A percentile compares a stretch with the other conserved stretches of the same genome.
Evolutionary conservation across 37 sponge, comb jelly and placozoan genomes (phyloP).

Genomic region (Spongilla lacustris): DNA sequence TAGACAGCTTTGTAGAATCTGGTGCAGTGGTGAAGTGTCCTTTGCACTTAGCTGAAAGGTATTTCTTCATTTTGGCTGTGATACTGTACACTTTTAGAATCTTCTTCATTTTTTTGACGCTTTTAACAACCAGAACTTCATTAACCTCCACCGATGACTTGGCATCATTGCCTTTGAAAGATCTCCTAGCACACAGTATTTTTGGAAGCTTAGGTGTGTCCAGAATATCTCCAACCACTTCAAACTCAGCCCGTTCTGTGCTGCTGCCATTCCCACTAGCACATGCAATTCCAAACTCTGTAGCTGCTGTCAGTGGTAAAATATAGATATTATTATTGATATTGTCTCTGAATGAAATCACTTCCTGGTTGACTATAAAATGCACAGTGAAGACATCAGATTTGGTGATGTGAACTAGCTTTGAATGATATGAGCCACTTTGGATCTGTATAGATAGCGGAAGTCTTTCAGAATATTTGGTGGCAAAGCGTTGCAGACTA

Average conservation of each 20-base stretch:
- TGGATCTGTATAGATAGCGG: neutral
- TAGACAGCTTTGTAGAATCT: neutral
- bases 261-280: neutral
- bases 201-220: slow-evolving; percentile 8
- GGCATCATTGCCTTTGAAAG: slow-evolving; percentile 14
- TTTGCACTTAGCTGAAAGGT: neutral
- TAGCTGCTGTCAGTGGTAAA: neutral
- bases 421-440: neutral
- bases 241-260: neutral
- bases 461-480: neutral
- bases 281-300: neutral
- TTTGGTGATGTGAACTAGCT: neutral
- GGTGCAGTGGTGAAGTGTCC: neutral
- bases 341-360: neutral
- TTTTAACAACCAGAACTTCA: slow-evolving; percentile 13
- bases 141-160: slow-evolving; percentile 19
- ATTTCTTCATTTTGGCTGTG: neutral
- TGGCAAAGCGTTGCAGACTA: neutral
- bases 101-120: neutral
- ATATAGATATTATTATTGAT: neutral
- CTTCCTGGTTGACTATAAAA: neutral
- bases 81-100: neutral
- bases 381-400: neutral
- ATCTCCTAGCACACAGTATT: slow-evolving; percentile 18
- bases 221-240: slow-evolving; percentile 12